Evolutionary conservation across 2,113 vertebrate genomes (phyloP), one percentile per base, ranked within the genome.

Genomic region (Nothocercus julius): DNA sequence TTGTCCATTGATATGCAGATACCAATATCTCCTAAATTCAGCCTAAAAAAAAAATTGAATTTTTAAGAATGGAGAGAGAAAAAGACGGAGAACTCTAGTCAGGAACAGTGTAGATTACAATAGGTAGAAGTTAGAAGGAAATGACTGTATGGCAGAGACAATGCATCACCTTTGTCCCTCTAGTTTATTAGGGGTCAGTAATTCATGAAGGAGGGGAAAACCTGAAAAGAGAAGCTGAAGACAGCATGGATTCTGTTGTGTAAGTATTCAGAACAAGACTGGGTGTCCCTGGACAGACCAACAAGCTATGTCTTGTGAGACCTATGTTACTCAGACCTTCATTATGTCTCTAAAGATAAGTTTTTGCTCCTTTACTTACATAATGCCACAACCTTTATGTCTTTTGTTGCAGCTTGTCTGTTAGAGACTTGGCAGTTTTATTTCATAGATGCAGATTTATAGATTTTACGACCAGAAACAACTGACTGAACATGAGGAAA

Each of bases 111-210:
- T n/a, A 58, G 28, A 58, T 58, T 58, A 58, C 30, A 32, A 32
- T 32, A 58, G 28, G 21, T 56, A 54, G 47, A 83, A 19, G 69
- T 40, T 32, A 32, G 19, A 73, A 24, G 13, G 28, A 66, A 66
- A 8, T 7, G 7, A 59, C 4, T 42, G 25, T 64, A 84, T 20
- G 25, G 15, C 0, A 0, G 28, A 70, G 10, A 58, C 8, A 58
- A 11, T 13, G 27, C 36, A 56, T 28, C 27, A 56, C 28, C 56
- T 32, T 32, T 32, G 16, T 18, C 30, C 51, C 14, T 19, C 30
- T 58, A 58, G 28, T 58, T 58, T 32, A 58, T 32, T 32, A 54
- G 30, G 16, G 56, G 30, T 8, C 30, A 32, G 28, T 58, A 58
- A 9, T 58, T 7, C 56, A 18, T 58, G 30, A 32, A 27, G 56